Percentiles rank a stretch among this genome's conserved stretches.
Evolutionary conservation across 1,140 invertebrate genomes (phyloP).

Genomic region (Scaptomyza pallida): DNA sequence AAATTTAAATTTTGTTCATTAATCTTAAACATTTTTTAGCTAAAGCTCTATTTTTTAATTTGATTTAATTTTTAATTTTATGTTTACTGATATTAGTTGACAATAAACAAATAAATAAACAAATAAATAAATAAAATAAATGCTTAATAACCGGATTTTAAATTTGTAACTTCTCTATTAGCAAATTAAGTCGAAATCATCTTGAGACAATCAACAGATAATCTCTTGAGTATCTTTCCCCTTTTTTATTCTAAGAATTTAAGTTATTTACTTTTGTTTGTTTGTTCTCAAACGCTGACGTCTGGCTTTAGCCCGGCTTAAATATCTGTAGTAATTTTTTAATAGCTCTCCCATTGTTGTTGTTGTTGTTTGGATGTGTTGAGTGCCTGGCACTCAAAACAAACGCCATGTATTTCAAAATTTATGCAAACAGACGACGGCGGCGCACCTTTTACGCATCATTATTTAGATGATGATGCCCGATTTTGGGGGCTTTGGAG

Average conservation of each 20-base stretch:
- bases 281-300: constrained; percentile 13
- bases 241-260: constrained; percentile 32
- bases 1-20: no score
- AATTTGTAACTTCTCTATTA: not conserved
- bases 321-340: constrained; percentile 66
- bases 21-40: no score
- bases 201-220: constrained; percentile 57
- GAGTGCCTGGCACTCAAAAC: constrained; percentile 68
- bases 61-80: no score
- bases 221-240: constrained; percentile 21
- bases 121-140: no score
- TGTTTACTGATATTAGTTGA: no score
- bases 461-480: constrained; percentile 41
- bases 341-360: constrained; percentile 53
- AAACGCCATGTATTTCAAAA: constrained; percentile 66
- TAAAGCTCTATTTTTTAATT: no score
- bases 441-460: constrained; percentile 64
- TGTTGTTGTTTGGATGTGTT: constrained; percentile 13
- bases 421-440: constrained; percentile 70
- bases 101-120: no score
- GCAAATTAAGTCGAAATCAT: constrained; percentile 53
- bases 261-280: constrained; percentile 71
- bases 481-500: no score
- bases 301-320: constrained; percentile 8
- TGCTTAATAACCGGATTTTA: not conserved